Percentiles rank a stretch among this genome's conserved stretches.
phyloP scores from a whole-genome alignment of 2,113 vertebrate species.

The Myiopsitta monachus region DNA sequence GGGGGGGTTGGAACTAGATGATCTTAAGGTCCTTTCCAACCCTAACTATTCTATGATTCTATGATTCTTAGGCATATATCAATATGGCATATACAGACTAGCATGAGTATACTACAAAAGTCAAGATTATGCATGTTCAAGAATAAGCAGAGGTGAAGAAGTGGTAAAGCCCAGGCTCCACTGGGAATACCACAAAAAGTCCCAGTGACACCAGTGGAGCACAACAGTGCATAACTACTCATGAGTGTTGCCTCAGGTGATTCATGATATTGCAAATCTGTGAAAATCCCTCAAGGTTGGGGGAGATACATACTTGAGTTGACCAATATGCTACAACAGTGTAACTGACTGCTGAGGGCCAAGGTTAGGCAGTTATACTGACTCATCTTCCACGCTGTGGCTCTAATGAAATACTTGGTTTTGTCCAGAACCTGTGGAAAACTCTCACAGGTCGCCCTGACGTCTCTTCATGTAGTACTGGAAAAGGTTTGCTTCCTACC shows the following conservation, averaged over 20 bases:
- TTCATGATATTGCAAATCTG: background rate
- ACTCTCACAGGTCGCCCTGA: background rate
- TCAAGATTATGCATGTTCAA: accelerated
- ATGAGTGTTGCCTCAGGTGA: background rate
- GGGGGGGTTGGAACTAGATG: no score
- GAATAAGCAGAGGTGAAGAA: background rate
- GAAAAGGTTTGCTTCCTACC: background rate
- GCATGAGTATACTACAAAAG: background rate
- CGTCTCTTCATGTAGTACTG: background rate
- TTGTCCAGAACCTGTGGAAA: background rate
- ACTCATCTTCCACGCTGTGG: background rate
- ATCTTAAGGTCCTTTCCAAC: no score
- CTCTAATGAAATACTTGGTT: background rate
- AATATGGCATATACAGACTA: background rate
- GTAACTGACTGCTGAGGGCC: background rate
- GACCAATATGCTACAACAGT: background rate
- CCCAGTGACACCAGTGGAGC: background rate
- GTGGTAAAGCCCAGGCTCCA: background rate
- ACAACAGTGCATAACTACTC: background rate
- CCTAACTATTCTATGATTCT: no score
- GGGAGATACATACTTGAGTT: background rate
- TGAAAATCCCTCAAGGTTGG: background rate
- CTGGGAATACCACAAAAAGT: background rate
- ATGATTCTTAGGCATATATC: background rate
- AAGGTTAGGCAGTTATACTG: background rate